Conservation (phyloP, 2,888 invertebrate genomes). For the Drosophila limbata region DNA sequence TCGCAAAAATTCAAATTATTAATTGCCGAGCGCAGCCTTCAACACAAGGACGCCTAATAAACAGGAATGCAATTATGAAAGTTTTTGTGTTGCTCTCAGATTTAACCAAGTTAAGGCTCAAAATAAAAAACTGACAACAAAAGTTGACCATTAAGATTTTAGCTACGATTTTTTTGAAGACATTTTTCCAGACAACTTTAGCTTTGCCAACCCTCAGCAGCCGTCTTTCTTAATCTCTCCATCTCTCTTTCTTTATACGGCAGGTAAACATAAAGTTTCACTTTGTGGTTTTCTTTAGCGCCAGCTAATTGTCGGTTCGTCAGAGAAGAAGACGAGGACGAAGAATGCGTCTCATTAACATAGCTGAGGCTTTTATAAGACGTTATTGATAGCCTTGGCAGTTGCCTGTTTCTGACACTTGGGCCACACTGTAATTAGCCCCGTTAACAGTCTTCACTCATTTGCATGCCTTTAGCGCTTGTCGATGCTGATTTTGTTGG, state of each 20-base stretch:
- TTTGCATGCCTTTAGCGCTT: constrained; percentile 61
- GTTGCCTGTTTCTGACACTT: constrained; percentile 62
- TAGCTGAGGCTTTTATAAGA: constrained; percentile 44
- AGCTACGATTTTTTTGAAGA: constrained; percentile 26
- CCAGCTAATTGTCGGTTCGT: constrained; percentile 56
- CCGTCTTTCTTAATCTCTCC: too few species aligned
- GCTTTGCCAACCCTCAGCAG: background rate
- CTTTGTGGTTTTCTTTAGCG: constrained; percentile 64
- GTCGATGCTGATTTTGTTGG: constrained; percentile 21
- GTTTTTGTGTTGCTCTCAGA: constrained; percentile 58
- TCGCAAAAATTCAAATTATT: background rate
- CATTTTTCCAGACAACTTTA: constrained; percentile 42
- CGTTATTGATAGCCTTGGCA: constrained; percentile 30
- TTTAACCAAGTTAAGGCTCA: constrained; percentile 27
- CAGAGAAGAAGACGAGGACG: constrained; percentile 8
- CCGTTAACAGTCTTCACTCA: constrained; percentile 59
- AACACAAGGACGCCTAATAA: constrained; percentile 82
- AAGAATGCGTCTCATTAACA: constrained; percentile 66
- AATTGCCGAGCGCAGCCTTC: background rate
- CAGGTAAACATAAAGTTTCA: constrained; percentile 61
- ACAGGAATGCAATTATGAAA: constrained; percentile 83
- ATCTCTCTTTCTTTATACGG: background rate
- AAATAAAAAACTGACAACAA: constrained; percentile 17
- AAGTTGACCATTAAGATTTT: constrained; percentile 59
- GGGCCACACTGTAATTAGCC: constrained; percentile 52